phyloP scores from a whole-genome alignment of 2,797 vertebrate genomes.

The Paguma larvata region DNA sequence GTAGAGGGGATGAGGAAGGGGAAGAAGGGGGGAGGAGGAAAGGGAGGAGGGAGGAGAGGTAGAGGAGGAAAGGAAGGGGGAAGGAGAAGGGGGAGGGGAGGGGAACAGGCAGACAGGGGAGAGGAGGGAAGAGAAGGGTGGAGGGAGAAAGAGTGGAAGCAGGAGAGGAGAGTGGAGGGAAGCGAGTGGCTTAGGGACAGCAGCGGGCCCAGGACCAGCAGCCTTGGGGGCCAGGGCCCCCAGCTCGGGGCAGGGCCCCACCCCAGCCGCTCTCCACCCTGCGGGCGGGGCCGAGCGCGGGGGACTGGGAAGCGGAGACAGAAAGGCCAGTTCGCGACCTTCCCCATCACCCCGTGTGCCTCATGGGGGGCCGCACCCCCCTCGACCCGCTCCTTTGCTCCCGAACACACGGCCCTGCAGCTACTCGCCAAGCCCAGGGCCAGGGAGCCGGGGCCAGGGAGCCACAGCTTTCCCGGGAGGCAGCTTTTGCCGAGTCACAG shows the following conservation, averaged over 20 bases:
- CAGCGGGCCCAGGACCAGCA: neutral
- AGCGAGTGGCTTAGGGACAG: neutral
- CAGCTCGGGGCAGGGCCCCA: neutral
- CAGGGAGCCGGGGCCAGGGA: fast-evolving
- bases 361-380: neutral
- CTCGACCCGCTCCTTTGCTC: neutral
- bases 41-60: no score
- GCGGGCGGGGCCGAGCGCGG: no score
- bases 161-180: neutral
- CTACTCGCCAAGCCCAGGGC: no score
- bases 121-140: no score
- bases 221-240: neutral
- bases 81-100: no score
- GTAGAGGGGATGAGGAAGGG: neutral
- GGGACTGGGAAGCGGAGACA: neutral
- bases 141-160: neutral
- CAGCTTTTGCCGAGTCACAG: neutral
- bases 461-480: neutral
- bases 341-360: neutral
- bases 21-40: no score
- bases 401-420: neutral
- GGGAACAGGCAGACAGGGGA: no score
- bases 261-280: neutral
- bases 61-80: no score
- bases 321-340: neutral